Percentiles rank a stretch among this genome's conserved stretches.
Conservation (phyloP, 2,113 vertebrate genomes). For the Aphyosemion australe region DNA sequence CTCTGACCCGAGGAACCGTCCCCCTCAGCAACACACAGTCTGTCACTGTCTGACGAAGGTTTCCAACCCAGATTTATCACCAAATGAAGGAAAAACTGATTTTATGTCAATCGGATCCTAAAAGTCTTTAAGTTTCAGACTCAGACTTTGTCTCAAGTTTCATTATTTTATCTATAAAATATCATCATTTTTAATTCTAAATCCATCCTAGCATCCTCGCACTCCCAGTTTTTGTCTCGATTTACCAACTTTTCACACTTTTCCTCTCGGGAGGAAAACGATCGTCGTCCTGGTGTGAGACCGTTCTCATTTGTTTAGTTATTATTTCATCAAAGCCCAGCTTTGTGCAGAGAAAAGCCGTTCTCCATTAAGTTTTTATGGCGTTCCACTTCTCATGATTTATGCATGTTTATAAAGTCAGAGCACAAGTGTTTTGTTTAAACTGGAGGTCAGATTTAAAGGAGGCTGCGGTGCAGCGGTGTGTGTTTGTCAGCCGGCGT, state of each 20-base stretch:
- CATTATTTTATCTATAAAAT: too few species aligned
- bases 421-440: not conserved
- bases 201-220: too few species aligned
- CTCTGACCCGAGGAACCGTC: conserved; percentile 55
- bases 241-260: not conserved
- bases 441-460: conserved; percentile 27
- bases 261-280: not conserved
- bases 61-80: not conserved
- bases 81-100: not conserved
- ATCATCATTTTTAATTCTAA: too few species aligned
- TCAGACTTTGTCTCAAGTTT: too few species aligned
- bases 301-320: not conserved
- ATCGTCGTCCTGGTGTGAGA: not conserved
- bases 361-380: not conserved
- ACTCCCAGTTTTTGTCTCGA: not conserved
- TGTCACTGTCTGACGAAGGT: conserved; percentile 39
- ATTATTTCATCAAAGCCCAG: too few species aligned
- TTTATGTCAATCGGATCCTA: not conserved
- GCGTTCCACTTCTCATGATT: not conserved
- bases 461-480: conserved; percentile 8
- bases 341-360: not conserved
- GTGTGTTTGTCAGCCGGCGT: conserved; percentile 27
- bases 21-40: conserved; percentile 36
- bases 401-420: not conserved
- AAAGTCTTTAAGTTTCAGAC: too few species aligned